phyloP scores from a whole-genome alignment of 1,140 invertebrate species.

The Aricia agestis region DNA sequence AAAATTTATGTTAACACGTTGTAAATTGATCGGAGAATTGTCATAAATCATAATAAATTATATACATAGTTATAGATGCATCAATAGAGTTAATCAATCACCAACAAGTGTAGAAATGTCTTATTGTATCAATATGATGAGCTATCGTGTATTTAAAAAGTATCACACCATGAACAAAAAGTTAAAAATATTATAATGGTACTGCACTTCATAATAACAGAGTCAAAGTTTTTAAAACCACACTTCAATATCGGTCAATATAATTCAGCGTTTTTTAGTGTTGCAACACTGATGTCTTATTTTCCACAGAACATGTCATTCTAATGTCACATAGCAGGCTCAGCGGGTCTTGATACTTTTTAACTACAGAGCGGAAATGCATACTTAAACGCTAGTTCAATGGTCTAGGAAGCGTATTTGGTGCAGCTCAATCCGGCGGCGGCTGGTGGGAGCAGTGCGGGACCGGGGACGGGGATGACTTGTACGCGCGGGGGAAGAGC shows the following conservation, averaged over 20 bases:
- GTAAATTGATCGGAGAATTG: background rate
- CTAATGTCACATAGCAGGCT: background rate
- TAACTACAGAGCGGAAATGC: background rate
- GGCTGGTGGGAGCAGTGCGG: constrained; percentile 66
- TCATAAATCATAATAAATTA: background rate
- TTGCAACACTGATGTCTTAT: background rate
- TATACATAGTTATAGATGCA: background rate
- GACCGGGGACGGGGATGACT: constrained; percentile 56
- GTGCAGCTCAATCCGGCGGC: constrained; percentile 35
- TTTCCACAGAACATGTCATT: background rate
- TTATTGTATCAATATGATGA: background rate
- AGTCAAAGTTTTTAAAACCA: too few relatives aligned
- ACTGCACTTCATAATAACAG: too few relatives aligned
- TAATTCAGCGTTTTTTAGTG: background rate
- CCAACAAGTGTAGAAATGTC: background rate
- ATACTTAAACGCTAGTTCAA: constrained; percentile 7
- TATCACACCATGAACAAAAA: background rate
- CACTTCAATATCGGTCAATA: too few relatives aligned
- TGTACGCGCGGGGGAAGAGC: constrained; percentile 64
- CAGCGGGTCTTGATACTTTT: constrained; percentile 5
- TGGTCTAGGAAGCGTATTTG: constrained; percentile 20
- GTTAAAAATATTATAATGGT: background rate
- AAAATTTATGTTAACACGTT: background rate
- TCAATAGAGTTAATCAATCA: background rate
- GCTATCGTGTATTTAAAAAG: background rate